A percentile compares a stretch with the other conserved stretches of the same genome.
These are phyloP conservation scores for Seriola rivoliana DNA, from an alignment of 2,113 vertebrate species.

Conservation along the genomic window DNA sequence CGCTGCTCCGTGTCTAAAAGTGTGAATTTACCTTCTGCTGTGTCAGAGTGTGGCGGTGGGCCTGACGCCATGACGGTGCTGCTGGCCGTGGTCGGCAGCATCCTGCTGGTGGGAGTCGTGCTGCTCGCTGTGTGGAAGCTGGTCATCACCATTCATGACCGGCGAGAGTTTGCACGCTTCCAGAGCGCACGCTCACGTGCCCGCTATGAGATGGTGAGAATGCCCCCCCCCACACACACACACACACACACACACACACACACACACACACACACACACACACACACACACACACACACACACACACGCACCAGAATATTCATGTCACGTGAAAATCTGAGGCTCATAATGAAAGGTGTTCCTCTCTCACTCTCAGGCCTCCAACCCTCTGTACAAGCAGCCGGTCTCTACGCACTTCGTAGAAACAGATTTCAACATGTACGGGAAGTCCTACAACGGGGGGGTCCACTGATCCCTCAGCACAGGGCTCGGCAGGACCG, in stretches of 20 bases:
- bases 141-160: constrained; percentile 94
- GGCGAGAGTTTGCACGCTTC: constrained; percentile 93
- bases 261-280: too few relatives aligned
- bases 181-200: constrained; percentile 94
- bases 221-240: too few relatives aligned
- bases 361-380: constrained; percentile 84
- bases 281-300: too few relatives aligned
- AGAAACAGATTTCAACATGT: constrained; percentile 91
- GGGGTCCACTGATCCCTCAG: constrained; percentile 88
- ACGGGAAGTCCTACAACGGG: constrained; percentile 92
- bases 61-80: constrained; percentile 89
- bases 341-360: not conserved
- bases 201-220: constrained; percentile 94
- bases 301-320: too few relatives aligned
- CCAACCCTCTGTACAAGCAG: constrained; percentile 96
- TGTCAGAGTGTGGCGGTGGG: constrained; percentile 88
- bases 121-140: constrained; percentile 94
- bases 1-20: too few relatives aligned
- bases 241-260: too few relatives aligned
- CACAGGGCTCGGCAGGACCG: constrained; percentile 80
- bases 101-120: constrained; percentile 90
- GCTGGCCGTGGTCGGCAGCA: constrained; percentile 91
- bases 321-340: not conserved
- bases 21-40: too few relatives aligned
- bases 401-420: constrained; percentile 89